Conservation (phyloP, 2,113 vertebrate species). For the Stigmatopora argus region DNA sequence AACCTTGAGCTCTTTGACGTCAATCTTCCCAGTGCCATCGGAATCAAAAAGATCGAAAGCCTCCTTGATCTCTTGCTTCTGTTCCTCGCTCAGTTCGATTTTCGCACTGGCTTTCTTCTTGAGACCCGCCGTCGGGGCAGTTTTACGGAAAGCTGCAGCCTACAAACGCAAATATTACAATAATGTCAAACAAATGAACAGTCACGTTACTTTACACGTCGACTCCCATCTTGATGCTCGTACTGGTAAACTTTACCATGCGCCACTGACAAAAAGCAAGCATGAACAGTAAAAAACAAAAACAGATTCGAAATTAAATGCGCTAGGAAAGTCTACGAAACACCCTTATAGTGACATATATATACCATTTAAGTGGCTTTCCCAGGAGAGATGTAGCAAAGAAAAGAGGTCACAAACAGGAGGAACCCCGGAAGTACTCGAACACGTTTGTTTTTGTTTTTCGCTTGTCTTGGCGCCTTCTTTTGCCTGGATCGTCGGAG, state of each 20-base stretch:
- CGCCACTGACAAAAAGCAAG: not conserved
- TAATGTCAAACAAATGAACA: not conserved
- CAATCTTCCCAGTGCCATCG: slow-evolving; percentile 83
- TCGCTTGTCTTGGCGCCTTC: not conserved
- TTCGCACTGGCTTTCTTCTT: slow-evolving; percentile 74
- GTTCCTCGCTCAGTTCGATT: slow-evolving; percentile 81
- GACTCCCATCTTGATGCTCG: not conserved
- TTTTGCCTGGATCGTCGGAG: not conserved
- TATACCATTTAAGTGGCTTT: slow-evolving; percentile 43
- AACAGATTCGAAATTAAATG: not conserved
- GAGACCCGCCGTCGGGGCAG: slow-evolving; percentile 53
- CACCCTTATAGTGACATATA: not conserved
- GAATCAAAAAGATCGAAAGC: slow-evolving; percentile 91
- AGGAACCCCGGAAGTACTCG: not conserved
- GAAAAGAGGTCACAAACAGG: slow-evolving; percentile 38
- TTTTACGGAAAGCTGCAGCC: slow-evolving; percentile 76
- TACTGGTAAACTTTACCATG: not conserved
- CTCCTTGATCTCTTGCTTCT: slow-evolving; percentile 88
- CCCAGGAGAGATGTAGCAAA: not conserved
- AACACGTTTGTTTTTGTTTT: not conserved
- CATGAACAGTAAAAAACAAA: not conserved
- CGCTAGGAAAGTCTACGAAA: not conserved
- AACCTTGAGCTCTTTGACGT: slow-evolving; percentile 91
- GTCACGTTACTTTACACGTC: not conserved
- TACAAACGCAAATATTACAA: slow-evolving; percentile 39